Percentiles rank a stretch among this genome's conserved stretches.
phyloP scores from a whole-genome alignment of 2,797 vertebrate species.

The Erethizon dorsatum region DNA sequence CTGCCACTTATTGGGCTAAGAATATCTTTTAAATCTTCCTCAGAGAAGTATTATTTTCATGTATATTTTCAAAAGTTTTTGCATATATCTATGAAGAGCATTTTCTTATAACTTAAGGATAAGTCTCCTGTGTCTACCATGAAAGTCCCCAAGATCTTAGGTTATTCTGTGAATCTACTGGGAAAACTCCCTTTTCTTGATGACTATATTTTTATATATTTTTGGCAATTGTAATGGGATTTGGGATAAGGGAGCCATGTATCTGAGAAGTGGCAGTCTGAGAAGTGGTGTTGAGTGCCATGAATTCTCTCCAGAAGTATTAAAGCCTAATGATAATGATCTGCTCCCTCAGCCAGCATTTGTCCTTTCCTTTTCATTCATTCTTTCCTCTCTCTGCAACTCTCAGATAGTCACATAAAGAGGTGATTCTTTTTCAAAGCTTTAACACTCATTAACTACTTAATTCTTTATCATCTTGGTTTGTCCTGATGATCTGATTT shows the following conservation, averaged over 20 bases:
- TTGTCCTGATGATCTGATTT: neutral
- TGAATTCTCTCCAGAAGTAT: accelerated
- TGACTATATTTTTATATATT: neutral
- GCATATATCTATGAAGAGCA: neutral
- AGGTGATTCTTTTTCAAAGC: neutral
- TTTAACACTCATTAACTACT: neutral
- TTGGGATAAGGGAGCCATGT: neutral
- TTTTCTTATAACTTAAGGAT: neutral
- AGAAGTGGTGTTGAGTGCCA: accelerated
- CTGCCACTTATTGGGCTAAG: neutral
- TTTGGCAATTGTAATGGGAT: neutral
- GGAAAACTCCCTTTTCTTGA: neutral
- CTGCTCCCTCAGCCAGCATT: neutral
- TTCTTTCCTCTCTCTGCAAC: neutral
- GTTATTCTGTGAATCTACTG: neutral
- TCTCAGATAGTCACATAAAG: neutral
- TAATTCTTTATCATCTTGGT: neutral
- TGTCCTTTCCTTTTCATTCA: neutral
- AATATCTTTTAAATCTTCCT: neutral
- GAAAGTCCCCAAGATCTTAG: neutral
- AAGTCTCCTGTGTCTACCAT: neutral
- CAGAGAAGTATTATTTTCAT: neutral
- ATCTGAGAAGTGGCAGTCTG: no score
- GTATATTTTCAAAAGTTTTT: slow-evolving; percentile 23
- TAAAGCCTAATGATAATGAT: neutral